These are phyloP conservation scores for Chaetorhynchus papuensis DNA, from an alignment of 2,113 vertebrate species.

Conservation along the genomic window DNA sequence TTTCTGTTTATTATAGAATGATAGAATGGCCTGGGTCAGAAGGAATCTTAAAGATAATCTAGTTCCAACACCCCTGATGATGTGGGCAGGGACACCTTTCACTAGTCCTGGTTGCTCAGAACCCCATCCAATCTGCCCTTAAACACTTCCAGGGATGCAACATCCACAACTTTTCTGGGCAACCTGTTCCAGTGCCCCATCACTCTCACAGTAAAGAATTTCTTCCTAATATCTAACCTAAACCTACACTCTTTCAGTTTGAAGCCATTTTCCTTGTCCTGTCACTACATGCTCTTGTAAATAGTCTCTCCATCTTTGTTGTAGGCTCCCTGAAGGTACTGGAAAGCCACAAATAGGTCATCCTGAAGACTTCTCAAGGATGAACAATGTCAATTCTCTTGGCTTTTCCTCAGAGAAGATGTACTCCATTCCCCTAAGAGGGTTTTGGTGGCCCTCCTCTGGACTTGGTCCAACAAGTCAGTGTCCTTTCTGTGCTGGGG, in stretches of 20 bases:
- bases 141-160: neutral
- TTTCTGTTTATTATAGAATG: neutral
- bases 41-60: neutral
- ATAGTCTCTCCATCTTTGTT: neutral
- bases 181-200: fast-evolving
- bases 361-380: neutral
- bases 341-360: neutral
- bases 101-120: neutral
- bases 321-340: neutral
- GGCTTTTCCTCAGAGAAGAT: neutral
- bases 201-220: neutral
- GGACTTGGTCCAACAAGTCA: neutral
- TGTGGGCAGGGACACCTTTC: neutral
- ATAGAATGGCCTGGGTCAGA: neutral
- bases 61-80: neutral
- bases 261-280: neutral
- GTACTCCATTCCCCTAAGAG: no score
- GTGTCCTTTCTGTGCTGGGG: neutral
- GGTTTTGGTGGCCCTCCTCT: neutral
- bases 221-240: neutral
- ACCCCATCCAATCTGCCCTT: no score
- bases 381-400: neutral
- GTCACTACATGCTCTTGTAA: neutral
- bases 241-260: neutral
- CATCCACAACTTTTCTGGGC: neutral